These are phyloP conservation scores for Megaleporinus macrocephalus DNA, from an alignment of 2,113 vertebrate species.

Conservation along the genomic window DNA sequence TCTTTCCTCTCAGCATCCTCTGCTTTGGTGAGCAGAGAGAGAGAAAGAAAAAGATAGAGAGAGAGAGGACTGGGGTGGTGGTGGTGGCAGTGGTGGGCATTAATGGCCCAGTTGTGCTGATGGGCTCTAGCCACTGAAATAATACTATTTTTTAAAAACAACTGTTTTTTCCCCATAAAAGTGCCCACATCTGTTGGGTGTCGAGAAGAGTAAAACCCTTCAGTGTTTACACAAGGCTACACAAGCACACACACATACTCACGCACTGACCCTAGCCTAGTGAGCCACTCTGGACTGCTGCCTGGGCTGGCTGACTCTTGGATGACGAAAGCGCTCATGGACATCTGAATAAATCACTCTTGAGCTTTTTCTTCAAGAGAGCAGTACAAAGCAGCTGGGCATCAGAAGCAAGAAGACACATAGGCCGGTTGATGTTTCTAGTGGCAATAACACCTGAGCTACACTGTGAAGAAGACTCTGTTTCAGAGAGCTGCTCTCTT, in stretches of 20 bases:
- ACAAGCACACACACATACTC: neutral
- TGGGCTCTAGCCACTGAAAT: conserved; percentile 20
- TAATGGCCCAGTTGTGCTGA: conserved; percentile 35
- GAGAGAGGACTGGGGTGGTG: neutral
- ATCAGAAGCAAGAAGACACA: neutral
- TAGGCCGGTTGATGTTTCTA: neutral
- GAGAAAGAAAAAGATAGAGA: neutral
- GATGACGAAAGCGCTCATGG: neutral
- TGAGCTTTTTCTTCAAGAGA: neutral
- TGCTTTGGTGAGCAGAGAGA: neutral
- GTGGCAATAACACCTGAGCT: neutral
- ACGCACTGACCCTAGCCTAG: neutral
- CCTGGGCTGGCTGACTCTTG: neutral
- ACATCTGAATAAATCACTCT: conserved; percentile 19
- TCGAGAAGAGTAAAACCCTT: conserved; percentile 28
- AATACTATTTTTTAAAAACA: conserved; percentile 16
- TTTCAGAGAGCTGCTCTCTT: neutral
- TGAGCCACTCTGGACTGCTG: conserved; percentile 5
- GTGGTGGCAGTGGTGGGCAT: neutral
- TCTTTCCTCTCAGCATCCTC: neutral
- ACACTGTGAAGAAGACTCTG: neutral
- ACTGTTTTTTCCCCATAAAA: conserved; percentile 38
- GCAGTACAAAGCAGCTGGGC: neutral
- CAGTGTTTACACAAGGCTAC: neutral
- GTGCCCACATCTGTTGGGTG: conserved; percentile 42